A percentile compares a stretch with the other conserved stretches of the same genome.
Conservation (phyloP, 2,888 invertebrate species). For the Sialis fuliginosa region DNA sequence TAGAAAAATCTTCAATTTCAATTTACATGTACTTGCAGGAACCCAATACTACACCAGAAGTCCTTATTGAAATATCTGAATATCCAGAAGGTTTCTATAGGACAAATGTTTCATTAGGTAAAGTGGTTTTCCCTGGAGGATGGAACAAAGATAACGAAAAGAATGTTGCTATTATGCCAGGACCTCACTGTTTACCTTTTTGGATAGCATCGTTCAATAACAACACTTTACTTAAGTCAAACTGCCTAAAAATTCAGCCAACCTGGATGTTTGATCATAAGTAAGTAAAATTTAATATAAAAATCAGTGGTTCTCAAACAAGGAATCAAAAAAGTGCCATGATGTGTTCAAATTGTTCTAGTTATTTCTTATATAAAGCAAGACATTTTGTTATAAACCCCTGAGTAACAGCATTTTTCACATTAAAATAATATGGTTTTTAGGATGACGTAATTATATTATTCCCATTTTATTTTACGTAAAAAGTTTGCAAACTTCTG, state of each 20-base stretch:
- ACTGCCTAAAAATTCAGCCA: slow-evolving; percentile 64
- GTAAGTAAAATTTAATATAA: not conserved
- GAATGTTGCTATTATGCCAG: slow-evolving; percentile 17
- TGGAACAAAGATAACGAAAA: slow-evolving; percentile 14
- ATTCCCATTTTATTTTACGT: too few relatives aligned
- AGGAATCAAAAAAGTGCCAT: not conserved
- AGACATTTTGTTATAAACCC: too few relatives aligned
- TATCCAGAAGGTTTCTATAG: slow-evolving; percentile 21
- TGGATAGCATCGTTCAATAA: slow-evolving; percentile 51
- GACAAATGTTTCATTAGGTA: slow-evolving; percentile 22
- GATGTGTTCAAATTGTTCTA: not conserved
- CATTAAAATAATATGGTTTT: too few relatives aligned
- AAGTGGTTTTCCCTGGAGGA: slow-evolving; percentile 19
- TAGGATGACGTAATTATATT: too few relatives aligned
- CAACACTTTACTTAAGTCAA: slow-evolving; percentile 37
- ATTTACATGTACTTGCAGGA: slow-evolving; percentile 1
- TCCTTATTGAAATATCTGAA: slow-evolving; percentile 16
- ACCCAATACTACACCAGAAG: slow-evolving; percentile 14
- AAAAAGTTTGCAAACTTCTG: too few relatives aligned
- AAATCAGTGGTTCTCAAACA: not conserved
- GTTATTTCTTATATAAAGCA: not conserved
- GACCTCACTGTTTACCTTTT: slow-evolving; percentile 46
- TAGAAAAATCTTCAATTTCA: not conserved
- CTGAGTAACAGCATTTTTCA: too few relatives aligned
- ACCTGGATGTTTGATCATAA: slow-evolving; percentile 61